Evolutionary conservation across 2,888 invertebrate species (phyloP).

Genomic region (Omphaloscelis lunosa): DNA sequence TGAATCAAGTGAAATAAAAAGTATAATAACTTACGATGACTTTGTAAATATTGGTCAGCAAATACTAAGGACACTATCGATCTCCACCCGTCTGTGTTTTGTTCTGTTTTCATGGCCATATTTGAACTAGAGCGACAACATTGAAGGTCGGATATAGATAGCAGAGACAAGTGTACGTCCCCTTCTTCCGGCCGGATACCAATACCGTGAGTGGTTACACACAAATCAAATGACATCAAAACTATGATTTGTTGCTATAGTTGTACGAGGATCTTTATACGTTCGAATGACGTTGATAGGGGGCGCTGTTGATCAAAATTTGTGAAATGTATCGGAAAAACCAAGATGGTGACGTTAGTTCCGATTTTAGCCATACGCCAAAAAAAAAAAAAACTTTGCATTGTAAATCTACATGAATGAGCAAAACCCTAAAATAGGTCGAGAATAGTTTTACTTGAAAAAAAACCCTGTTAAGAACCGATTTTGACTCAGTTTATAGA

Average conservation of each 20-base stretch:
- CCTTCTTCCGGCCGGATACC: conserved; percentile 30
- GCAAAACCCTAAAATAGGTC: not conserved
- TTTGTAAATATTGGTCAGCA: conserved; percentile 38
- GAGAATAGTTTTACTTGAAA: not conserved
- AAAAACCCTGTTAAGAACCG: not conserved
- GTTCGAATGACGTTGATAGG: no score
- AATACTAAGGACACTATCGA: conserved; percentile 31
- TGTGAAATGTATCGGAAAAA: no score
- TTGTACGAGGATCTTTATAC: no score
- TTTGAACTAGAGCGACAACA: conserved; percentile 17
- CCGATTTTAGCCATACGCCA: no score
- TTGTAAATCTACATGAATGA: not conserved
- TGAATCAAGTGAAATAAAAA: conserved; percentile 47
- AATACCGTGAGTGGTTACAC: not conserved
- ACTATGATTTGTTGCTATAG: not conserved
- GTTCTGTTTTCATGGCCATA: conserved; percentile 16
- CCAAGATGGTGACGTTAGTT: no score
- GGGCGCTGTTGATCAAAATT: no score
- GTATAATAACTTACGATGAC: conserved; percentile 11
- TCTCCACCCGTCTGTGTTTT: conserved; percentile 18
- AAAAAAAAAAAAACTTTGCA: not conserved
- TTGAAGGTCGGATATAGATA: conserved; percentile 21
- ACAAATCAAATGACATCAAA: not conserved
- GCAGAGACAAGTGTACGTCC: not conserved
- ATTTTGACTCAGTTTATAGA: not conserved